Base-by-base conservation (phyloP, 2,888 invertebrate species). In the Oegoconia quadripuncta region DNA sequence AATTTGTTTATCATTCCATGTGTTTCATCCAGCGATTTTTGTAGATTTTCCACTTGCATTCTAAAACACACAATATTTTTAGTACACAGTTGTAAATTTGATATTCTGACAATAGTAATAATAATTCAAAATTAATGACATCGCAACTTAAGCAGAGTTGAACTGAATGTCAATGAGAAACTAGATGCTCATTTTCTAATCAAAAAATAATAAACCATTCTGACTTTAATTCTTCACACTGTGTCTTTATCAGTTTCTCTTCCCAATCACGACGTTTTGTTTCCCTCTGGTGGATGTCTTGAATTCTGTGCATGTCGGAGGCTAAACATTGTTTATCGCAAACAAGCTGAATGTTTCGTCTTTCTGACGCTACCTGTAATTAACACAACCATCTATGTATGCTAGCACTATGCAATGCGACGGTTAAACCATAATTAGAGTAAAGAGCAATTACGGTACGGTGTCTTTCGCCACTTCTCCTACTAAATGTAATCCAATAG, bases 251-350 rank as follows among this genome's bases (percentile, higher is more conserved):
- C 9, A 88, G 52, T 7, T 74, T 66, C 49, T 89, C 90, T 55
- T 92, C 91, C 65, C 89, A 87, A 50, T 92, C 90, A 22, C 90
- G 70, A 7, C 88, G 76, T 50, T 89, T 88, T 2, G 81, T 76
- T 42, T 91, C 91, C 36, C 89, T 76, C 29, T 90, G 77, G 46
- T 90, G 89, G 11, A 76, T 72, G 20, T 83, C 79, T 33, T 89
- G 88, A 49, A 90, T 71, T 36, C 89, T 83, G 28, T 90, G 89
- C 34, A 92, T 72, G 52, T 92, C 91, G 41, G 88, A 74, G 15
- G 88, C 88, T 1, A 91, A 59, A 38, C 81, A 82, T 52, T 92
- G 90, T 50, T 89, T 90, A 53, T 91, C 90, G 20, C 89, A 87
- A 3, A 77, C 74, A 18, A 90, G 55, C 52, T 90, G 89, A 1